Conservation (phyloP, 2,888 invertebrate species). For the Diachrysia chrysitis region DNA sequence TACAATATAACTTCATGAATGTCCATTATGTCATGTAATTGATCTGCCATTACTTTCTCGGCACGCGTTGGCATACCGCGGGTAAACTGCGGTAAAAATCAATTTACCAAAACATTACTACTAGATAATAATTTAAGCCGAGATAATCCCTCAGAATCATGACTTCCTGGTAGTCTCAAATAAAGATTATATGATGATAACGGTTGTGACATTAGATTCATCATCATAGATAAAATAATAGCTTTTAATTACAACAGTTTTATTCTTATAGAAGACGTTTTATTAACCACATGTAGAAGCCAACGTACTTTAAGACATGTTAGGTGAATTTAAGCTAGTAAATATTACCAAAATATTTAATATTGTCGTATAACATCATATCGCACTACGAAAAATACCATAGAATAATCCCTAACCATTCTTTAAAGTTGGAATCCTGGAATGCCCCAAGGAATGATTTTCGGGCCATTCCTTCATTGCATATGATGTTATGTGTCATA, state of each 20-base stretch:
- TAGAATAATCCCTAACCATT: neutral
- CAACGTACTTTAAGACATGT: neutral
- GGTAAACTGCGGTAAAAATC: conserved; percentile 46
- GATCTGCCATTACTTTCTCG: conserved; percentile 54
- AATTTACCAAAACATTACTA: conserved; percentile 48
- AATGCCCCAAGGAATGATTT: neutral
- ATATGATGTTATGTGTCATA: neutral
- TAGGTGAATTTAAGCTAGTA: neutral
- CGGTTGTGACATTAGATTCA: conserved; percentile 50
- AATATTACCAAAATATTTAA: neutral
- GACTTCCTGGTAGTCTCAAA: conserved; percentile 52
- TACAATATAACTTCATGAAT: conserved; percentile 50
- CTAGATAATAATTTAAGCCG: conserved; percentile 39
- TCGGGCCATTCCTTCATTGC: neutral
- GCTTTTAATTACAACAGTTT: neutral
- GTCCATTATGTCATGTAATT: conserved; percentile 54
- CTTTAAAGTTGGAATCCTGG: neutral
- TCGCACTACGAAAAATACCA: neutral
- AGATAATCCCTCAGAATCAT: conserved; percentile 41
- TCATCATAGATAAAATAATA: conserved; percentile 18
- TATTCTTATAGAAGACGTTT: neutral
- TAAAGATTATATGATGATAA: conserved; percentile 31
- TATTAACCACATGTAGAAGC: neutral
- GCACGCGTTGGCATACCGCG: conserved; percentile 47
- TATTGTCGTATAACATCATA: no score